These are phyloP conservation scores for Plebejus argus DNA, from an alignment of 2,888 invertebrate genomes.

Conservation along the genomic window DNA sequence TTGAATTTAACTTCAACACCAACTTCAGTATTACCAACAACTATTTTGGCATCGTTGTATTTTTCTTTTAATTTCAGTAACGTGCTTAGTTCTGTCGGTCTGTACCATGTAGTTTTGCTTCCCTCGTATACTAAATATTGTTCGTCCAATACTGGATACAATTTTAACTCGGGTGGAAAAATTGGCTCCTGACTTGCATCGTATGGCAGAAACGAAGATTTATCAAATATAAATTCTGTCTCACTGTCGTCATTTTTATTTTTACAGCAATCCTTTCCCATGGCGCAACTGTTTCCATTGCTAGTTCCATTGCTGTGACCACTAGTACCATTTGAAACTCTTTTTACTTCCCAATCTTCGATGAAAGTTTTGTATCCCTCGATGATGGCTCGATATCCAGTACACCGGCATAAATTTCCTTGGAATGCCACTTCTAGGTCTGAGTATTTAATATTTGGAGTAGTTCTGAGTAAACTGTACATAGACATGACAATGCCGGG, in stretches of 20 bases:
- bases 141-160: slow-evolving; percentile 80
- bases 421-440: slow-evolving; percentile 89
- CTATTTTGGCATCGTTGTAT: slow-evolving; percentile 85
- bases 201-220: slow-evolving; percentile 84
- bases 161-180: slow-evolving; percentile 90
- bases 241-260: slow-evolving; percentile 70
- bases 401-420: slow-evolving; percentile 90
- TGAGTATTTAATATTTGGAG: slow-evolving; percentile 67
- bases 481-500: slow-evolving; percentile 96
- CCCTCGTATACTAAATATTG: slow-evolving; percentile 75
- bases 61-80: slow-evolving; percentile 84
- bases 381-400: slow-evolving; percentile 92
- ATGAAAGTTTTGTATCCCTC: slow-evolving; percentile 90
- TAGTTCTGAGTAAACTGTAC: slow-evolving; percentile 87
- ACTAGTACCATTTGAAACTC: slow-evolving; percentile 52
- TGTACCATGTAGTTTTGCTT: slow-evolving; percentile 84
- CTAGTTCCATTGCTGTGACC: slow-evolving; percentile 42
- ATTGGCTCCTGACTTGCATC: slow-evolving; percentile 90
- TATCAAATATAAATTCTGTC: slow-evolving; percentile 80
- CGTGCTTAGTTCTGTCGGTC: slow-evolving; percentile 82
- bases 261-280: slow-evolving; percentile 85
- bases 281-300: slow-evolving; percentile 65
- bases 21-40: slow-evolving; percentile 92
- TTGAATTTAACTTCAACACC: slow-evolving; percentile 93
- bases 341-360: slow-evolving; percentile 84